A percentile compares a stretch with the other conserved stretches of the same genome.
Conservation (phyloP, 2,797 vertebrate species). For the Nannoperca australis region DNA sequence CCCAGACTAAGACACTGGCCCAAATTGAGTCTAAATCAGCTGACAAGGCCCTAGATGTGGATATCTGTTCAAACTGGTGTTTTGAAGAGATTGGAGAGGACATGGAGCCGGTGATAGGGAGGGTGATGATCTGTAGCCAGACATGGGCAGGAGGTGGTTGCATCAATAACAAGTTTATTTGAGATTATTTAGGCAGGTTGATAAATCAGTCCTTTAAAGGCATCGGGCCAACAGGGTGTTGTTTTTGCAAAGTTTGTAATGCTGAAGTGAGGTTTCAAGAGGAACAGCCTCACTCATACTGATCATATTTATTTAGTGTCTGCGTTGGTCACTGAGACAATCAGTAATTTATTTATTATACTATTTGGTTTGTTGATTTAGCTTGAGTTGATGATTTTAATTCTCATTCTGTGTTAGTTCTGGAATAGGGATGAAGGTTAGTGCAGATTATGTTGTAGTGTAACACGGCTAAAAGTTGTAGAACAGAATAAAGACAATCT, state of each 20-base stretch:
- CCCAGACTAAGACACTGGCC: conserved; percentile 77
- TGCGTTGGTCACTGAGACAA: not conserved
- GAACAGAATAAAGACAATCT: not conserved
- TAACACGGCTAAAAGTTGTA: not conserved
- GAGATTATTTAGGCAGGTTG: conserved; percentile 21
- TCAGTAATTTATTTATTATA: not conserved
- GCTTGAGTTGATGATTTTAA: not conserved
- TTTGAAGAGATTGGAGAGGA: conserved; percentile 47
- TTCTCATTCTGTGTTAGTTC: not conserved
- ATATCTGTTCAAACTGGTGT: conserved; percentile 56
- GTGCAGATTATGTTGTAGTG: not conserved
- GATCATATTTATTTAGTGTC: conserved; percentile 1
- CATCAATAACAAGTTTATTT: conserved; percentile 34
- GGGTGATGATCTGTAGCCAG: conserved; percentile 22
- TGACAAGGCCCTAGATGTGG: conserved; percentile 69
- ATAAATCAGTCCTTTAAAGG: not conserved
- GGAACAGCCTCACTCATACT: not conserved
- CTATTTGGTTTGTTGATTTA: conserved; percentile 8
- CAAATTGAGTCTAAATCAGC: conserved; percentile 80
- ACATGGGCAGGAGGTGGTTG: conserved; percentile 8
- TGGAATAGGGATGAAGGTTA: not conserved
- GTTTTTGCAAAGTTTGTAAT: conserved; percentile 12
- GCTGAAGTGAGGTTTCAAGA: not conserved
- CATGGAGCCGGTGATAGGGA: conserved; percentile 31
- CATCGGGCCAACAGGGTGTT: conserved; percentile 7